phyloP scores from a whole-genome alignment of 2,888 invertebrate species.

The Acleris emargana region DNA sequence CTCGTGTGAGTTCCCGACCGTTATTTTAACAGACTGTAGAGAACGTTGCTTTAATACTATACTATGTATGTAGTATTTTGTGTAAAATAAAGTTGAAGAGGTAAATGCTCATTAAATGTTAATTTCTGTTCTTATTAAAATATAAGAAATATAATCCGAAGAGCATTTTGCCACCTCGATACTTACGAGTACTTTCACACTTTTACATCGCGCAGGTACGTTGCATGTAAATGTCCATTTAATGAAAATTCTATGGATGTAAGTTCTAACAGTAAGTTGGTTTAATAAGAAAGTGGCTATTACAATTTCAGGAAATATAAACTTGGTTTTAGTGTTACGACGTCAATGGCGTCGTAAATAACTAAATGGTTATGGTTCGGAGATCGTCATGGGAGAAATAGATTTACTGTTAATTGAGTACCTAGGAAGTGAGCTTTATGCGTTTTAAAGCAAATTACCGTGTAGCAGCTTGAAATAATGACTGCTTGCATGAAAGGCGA shows the following conservation, averaged over 20 bases:
- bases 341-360: not conserved
- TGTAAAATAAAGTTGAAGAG: not conserved
- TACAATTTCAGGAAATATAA: conserved; percentile 12
- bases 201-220: not conserved
- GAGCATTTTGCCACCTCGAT: conserved; percentile 10
- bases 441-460: too few species aligned
- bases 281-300: not conserved
- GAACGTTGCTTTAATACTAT: conserved; percentile 1
- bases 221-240: not conserved
- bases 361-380: conserved; percentile 3
- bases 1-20: conserved; percentile 3
- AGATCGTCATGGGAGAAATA: conserved; percentile 10
- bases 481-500: too few species aligned
- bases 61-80: not conserved
- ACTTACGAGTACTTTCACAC: conserved; percentile 5
- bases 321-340: conserved; percentile 9
- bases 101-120: not conserved
- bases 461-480: too few species aligned
- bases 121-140: not conserved
- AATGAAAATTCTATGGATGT: conserved; percentile 1
- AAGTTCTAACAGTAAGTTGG: conserved; percentile 9
- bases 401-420: conserved; percentile 28
- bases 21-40: conserved; percentile 1
- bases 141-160: not conserved
- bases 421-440: conserved; percentile 1